phyloP scores from a whole-genome alignment of 2,888 invertebrate species.

The Mayetiola destructor region DNA sequence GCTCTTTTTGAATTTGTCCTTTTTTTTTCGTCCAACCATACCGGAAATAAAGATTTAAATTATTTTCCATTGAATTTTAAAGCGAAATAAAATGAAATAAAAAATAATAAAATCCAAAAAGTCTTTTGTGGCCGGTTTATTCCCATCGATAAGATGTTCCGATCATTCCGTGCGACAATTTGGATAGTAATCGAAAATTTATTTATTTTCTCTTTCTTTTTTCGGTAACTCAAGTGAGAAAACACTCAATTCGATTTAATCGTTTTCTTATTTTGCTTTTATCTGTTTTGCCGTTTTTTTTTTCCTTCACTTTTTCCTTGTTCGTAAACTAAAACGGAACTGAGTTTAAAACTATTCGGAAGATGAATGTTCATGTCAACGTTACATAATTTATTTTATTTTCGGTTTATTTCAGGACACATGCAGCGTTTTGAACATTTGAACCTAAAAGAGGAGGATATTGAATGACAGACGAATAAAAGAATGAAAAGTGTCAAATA shows the following conservation, averaged over 20 bases:
- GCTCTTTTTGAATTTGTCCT: not conserved
- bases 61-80: not conserved
- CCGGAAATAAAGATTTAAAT: conserved; percentile 6
- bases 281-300: not conserved
- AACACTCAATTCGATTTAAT: too few species aligned
- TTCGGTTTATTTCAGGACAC: not conserved
- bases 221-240: not conserved
- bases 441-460: too few species aligned
- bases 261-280: not conserved
- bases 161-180: not conserved
- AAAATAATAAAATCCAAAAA: not conserved
- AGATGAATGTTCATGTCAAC: too few species aligned
- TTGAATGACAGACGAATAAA: not conserved
- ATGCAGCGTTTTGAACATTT: not conserved
- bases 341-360: too few species aligned
- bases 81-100: not conserved
- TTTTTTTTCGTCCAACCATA: not conserved
- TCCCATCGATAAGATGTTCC: not conserved
- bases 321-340: too few species aligned
- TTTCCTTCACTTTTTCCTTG: not conserved
- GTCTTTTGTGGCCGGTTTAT: not conserved
- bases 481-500: not conserved
- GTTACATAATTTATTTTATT: not conserved
- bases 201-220: not conserved
- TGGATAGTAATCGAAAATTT: not conserved